A percentile compares a stretch with the other conserved stretches of the same genome.
phyloP scores from a whole-genome alignment of 2,113 vertebrate species.

The Callopanchax toddi region DNA sequence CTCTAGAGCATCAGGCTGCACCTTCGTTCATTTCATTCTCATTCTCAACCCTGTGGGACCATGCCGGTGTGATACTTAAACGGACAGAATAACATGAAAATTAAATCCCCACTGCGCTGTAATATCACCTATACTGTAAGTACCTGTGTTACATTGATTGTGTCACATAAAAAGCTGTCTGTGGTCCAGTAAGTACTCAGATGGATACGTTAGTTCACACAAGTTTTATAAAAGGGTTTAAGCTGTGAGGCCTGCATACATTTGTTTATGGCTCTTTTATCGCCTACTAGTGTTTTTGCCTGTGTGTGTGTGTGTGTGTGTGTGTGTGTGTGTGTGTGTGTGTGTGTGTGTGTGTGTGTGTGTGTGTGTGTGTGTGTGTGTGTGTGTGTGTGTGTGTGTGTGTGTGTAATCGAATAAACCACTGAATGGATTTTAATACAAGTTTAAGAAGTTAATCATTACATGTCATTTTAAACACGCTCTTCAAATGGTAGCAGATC shows the following conservation, averaged over 20 bases:
- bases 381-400: too few relatives aligned
- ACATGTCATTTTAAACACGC: too few relatives aligned
- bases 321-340: too few relatives aligned
- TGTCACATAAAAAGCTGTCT: conserved; percentile 20
- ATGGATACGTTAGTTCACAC: conserved; percentile 5
- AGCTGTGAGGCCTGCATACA: not conserved
- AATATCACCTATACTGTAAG: conserved; percentile 12
- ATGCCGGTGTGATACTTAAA: conserved; percentile 19
- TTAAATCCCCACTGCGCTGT: conserved; percentile 27
- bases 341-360: too few relatives aligned
- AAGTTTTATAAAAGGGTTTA: not conserved
- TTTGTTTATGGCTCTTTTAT: conserved; percentile 14
- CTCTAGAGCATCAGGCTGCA: conserved; percentile 16
- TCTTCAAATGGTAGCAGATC: too few relatives aligned
- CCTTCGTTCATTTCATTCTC: conserved; percentile 32
- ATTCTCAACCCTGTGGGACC: conserved; percentile 29
- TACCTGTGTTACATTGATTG: conserved; percentile 19
- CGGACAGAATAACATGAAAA: conserved; percentile 10
- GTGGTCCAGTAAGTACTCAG: not conserved
- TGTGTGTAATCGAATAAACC: too few relatives aligned
- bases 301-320: too few relatives aligned
- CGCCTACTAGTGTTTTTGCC: too few relatives aligned
- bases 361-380: too few relatives aligned
- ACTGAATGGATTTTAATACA: too few relatives aligned
- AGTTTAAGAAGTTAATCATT: too few relatives aligned